These are phyloP conservation scores for Onychostoma macrolepis DNA, from an alignment of 2,113 vertebrate genomes.

Conservation along the genomic window DNA sequence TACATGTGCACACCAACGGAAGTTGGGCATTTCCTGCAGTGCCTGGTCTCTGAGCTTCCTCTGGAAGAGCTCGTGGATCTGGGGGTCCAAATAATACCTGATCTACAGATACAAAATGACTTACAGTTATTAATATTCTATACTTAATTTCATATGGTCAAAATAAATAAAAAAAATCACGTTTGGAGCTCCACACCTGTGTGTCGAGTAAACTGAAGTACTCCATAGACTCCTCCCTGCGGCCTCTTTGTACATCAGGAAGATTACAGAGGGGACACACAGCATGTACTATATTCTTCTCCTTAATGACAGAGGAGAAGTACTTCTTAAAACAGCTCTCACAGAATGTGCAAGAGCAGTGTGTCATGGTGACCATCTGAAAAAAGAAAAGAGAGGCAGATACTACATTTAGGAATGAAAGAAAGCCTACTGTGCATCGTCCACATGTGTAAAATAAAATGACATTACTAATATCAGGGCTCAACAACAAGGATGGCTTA, in stretches of 20 bases:
- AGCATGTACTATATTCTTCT: slow-evolving; percentile 72
- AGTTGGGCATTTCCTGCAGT: slow-evolving; percentile 77
- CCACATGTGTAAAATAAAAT: background rate
- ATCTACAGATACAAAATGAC: slow-evolving; percentile 65
- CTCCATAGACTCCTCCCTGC: slow-evolving; percentile 72
- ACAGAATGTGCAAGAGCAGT: slow-evolving; percentile 78
- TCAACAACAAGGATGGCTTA: background rate
- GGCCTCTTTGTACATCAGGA: slow-evolving; percentile 67
- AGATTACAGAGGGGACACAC: slow-evolving; percentile 76
- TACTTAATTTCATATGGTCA: background rate
- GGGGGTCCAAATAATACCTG: slow-evolving; percentile 73
- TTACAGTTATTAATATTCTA: background rate
- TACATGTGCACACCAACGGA: slow-evolving; percentile 82
- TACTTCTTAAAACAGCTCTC: slow-evolving; percentile 75
- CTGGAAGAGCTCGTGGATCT: slow-evolving; percentile 79
- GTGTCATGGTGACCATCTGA: slow-evolving; percentile 80
- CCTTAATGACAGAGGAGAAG: slow-evolving; percentile 76
- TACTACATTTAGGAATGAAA: background rate
- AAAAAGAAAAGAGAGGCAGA: background rate
- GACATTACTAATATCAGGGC: too few species aligned
- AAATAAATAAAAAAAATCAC: background rate
- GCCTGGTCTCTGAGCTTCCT: slow-evolving; percentile 78
- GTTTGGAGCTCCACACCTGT: slow-evolving; percentile 65
- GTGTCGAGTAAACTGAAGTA: slow-evolving; percentile 81
- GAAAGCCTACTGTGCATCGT: too few species aligned